phyloP scores from a whole-genome alignment of 2,888 invertebrate species.

The Labia minor region DNA sequence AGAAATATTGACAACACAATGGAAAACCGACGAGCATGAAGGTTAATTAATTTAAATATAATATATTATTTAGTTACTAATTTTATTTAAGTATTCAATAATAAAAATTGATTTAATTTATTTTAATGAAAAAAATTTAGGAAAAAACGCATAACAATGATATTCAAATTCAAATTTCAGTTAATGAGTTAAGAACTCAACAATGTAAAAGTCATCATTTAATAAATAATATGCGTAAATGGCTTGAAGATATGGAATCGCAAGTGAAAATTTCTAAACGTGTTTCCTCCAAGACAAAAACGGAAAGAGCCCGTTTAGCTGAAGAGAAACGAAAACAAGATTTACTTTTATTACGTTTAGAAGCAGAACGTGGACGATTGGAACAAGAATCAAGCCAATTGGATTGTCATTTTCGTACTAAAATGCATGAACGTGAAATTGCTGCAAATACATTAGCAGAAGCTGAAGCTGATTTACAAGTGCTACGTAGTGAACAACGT shows the following conservation, averaged over 20 bases:
- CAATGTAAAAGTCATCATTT: neutral
- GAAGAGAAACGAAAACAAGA: constrained; percentile 52
- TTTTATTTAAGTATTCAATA: too few species aligned
- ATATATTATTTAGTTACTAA: constrained; percentile 9
- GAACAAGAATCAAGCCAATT: constrained; percentile 54
- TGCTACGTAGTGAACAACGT: constrained; percentile 56
- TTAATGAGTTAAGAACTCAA: neutral
- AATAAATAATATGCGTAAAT: constrained; percentile 39
- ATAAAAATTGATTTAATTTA: too few species aligned
- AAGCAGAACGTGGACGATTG: constrained; percentile 57
- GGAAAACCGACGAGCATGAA: constrained; percentile 39
- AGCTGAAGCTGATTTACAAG: constrained; percentile 62
- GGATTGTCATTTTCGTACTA: constrained; percentile 52
- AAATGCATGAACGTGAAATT: constrained; percentile 50
- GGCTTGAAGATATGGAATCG: constrained; percentile 53
- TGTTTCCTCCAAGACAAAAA: constrained; percentile 51
- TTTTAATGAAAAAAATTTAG: too few species aligned
- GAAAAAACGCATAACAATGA: too few species aligned
- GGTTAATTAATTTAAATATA: constrained; percentile 32
- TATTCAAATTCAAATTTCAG: too few species aligned
- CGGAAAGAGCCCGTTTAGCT: constrained; percentile 43
- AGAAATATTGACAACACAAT: constrained; percentile 39
- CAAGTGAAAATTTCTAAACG: constrained; percentile 52
- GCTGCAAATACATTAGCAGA: constrained; percentile 50
- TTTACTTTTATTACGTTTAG: constrained; percentile 54